Evolutionary conservation across 2,888 invertebrate species (phyloP).

Genomic region (Zhuqinia jingwanae): DNA sequence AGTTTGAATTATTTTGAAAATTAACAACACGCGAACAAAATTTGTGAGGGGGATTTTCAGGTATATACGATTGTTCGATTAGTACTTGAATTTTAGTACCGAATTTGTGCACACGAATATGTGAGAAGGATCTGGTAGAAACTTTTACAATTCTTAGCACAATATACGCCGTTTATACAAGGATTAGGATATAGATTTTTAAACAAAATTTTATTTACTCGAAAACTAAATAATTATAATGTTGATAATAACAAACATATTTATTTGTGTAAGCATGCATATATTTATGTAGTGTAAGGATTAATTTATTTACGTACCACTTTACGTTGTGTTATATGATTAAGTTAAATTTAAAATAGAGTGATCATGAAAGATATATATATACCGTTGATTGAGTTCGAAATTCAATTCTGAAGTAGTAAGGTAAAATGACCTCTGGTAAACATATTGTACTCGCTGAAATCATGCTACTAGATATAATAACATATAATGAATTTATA

Average conservation of each 20-base stretch:
- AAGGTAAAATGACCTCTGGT: background rate
- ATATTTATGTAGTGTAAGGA: background rate
- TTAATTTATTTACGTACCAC: background rate
- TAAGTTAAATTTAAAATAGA: too few species aligned
- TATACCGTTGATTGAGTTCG: background rate
- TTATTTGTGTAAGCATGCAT: background rate
- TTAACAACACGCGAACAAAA: background rate
- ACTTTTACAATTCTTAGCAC: constrained; percentile 47
- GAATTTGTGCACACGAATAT: constrained; percentile 1
- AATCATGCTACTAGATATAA: too few species aligned
- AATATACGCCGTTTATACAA: background rate
- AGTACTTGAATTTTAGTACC: constrained; percentile 25
- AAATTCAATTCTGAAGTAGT: background rate
- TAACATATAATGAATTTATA: background rate
- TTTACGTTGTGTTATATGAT: background rate
- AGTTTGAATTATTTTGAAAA: constrained; percentile 43
- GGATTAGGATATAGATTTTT: background rate
- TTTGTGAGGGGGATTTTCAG: background rate
- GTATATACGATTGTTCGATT: background rate
- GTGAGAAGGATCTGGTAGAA: constrained; percentile 7
- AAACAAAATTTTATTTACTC: background rate
- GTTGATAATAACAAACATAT: too few species aligned
- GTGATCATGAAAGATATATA: too few species aligned
- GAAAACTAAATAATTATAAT: background rate
- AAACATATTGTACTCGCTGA: background rate